Base-by-base conservation (phyloP, 2,888 invertebrate genomes). In the Cosmopolites sordidus region DNA sequence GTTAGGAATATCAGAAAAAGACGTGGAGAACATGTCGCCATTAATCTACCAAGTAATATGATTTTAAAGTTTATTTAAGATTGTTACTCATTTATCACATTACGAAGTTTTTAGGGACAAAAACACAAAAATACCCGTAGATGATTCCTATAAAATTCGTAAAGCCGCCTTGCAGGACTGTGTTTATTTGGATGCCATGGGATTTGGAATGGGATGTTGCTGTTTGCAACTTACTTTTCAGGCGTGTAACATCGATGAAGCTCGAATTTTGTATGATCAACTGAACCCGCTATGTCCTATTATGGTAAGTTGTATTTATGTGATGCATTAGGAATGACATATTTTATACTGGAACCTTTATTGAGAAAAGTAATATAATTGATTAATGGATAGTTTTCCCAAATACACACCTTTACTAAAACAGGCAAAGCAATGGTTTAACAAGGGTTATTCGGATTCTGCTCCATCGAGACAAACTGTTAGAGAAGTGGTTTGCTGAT, bases 131-230 rank as follows among this genome's bases (percentile, higher is more conserved):
- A 79, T 82, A 56, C 94, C 94, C 2, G 89, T 94, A 64, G 90
- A 90, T 68, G 86, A 90, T 60, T 85, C 86, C 5, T 73, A 77
- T 60, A 75, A 76, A 54, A 76, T 80, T 61, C 83, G 84, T 44
- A 80, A 81, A 44, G 85, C 84, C 1, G 89, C 89, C 0, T 78
- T 83, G 66, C 89, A 90, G 0, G 91, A 97, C 76, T 92, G 94
- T 68, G 90, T 99, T 59, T 95, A 98, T 69, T 87, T 99, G 87
- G 99, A 99, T 75, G 93, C 95, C 1, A 98, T 99, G 98, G 98
- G 97, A 16, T 99, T 99, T 73, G 98, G 97, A 49, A 99, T 99
- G 99, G 99, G 99, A 22, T 96, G 96, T 73, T 95, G 93, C 68
- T 98, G 97, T 71, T 79, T 98, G 33, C 98, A 98, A 74, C 80